Conservation (phyloP, 2,113 vertebrate genomes). For the Hiodon alosoides region DNA sequence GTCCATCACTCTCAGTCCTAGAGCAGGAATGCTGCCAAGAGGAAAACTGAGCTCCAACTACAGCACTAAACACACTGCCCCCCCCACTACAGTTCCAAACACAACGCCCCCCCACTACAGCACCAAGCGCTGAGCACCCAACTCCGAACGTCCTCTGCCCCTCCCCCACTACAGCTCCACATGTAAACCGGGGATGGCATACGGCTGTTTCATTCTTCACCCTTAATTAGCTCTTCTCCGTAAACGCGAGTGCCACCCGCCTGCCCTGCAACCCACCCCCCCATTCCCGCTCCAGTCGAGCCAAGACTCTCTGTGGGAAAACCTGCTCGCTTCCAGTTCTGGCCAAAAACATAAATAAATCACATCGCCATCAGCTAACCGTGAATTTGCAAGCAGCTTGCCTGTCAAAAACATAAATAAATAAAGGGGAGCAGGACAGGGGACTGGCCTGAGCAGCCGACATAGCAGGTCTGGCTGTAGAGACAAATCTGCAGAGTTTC, state of each 20-base stretch:
- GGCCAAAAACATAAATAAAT: constrained; percentile 66
- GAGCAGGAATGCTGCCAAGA: not conserved
- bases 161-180: not conserved
- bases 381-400: constrained; percentile 50
- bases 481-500: constrained; percentile 33
- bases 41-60: not conserved
- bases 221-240: constrained; percentile 3
- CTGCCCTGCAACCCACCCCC: constrained; percentile 36
- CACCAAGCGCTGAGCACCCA: not conserved
- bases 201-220: constrained; percentile 8
- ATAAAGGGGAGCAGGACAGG: constrained; percentile 14
- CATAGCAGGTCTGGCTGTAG: constrained; percentile 29
- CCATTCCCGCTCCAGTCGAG: constrained; percentile 48
- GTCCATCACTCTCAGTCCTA: not conserved
- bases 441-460: constrained; percentile 46
- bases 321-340: constrained; percentile 54
- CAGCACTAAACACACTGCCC: not conserved
- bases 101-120: not conserved
- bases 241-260: constrained; percentile 7
- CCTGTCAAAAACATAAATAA: constrained; percentile 17
- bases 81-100: not conserved
- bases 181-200: not conserved
- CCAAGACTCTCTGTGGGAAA: constrained; percentile 66
- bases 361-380: constrained; percentile 62
- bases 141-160: not conserved